phyloP scores from a whole-genome alignment of 2,113 vertebrate species.

The Amazona vittata region DNA sequence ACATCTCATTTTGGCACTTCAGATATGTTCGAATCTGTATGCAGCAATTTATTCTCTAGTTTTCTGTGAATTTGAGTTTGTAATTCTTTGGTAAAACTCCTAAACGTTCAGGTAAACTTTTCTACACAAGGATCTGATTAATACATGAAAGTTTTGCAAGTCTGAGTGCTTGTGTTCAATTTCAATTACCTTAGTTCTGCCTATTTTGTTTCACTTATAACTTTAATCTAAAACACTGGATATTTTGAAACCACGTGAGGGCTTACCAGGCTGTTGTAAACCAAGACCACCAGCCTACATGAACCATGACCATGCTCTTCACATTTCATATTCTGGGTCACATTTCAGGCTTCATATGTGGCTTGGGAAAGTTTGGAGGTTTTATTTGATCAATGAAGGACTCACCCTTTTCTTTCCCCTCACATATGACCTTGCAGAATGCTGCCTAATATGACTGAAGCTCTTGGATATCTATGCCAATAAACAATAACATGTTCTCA shows the following conservation, averaged over 20 bases:
- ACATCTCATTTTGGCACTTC: not conserved
- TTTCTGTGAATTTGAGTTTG: not conserved
- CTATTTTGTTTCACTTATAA: not conserved
- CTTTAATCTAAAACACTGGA: not conserved
- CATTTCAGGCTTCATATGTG: not conserved
- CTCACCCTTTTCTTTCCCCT: not conserved
- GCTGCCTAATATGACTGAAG: not conserved
- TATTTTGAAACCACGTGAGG: not conserved
- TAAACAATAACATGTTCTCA: not conserved
- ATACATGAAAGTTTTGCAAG: fast-evolving
- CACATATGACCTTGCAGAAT: not conserved
- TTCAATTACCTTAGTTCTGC: not conserved
- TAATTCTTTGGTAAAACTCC: not conserved
- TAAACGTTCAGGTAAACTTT: not conserved
- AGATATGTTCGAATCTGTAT: not conserved
- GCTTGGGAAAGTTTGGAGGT: not conserved
- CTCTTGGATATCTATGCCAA: not conserved
- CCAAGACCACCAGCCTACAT: not conserved
- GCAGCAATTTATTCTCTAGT: not conserved
- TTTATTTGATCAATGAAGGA: not conserved
- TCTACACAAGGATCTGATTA: not conserved
- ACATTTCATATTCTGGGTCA: not conserved
- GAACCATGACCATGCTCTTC: not conserved
- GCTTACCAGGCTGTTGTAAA: not conserved
- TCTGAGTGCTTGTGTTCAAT: not conserved